A percentile compares a stretch with the other conserved stretches of the same genome.
Evolutionary conservation across 1,140 invertebrate genomes (phyloP).

Genomic region (Drosophila ohnishii): DNA sequence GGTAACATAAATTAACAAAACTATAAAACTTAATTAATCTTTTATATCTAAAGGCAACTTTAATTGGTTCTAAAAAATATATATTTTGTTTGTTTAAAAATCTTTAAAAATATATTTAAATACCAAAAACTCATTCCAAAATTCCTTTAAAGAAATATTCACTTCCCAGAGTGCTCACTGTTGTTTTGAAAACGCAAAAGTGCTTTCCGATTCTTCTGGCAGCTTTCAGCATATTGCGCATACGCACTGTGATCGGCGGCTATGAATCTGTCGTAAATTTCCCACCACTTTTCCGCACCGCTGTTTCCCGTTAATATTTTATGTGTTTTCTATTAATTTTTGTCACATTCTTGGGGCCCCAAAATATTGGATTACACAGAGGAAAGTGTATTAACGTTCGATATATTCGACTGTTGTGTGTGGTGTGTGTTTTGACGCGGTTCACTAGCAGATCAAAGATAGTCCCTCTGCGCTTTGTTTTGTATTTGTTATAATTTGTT

Average conservation of each 20-base stretch:
- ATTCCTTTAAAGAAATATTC: not conserved
- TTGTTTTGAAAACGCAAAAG: not conserved
- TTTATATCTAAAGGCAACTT: too few relatives aligned
- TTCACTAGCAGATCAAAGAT: constrained; percentile 64
- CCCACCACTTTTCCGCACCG: constrained; percentile 2
- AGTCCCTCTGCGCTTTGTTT: constrained; percentile 37
- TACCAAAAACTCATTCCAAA: not conserved
- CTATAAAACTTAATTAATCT: not conserved
- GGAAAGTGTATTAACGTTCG: constrained; percentile 47
- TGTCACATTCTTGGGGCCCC: constrained; percentile 50
- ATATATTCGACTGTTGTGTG: constrained; percentile 15
- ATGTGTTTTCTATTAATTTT: constrained; percentile 78
- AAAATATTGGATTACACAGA: constrained; percentile 68
- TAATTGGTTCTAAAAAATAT: too few relatives aligned
- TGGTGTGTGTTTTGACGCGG: constrained; percentile 69
- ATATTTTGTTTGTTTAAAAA: not conserved
- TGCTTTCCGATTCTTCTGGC: constrained; percentile 8
- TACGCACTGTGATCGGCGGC: constrained; percentile 59
- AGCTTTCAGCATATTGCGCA: constrained; percentile 48
- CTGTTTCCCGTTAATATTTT: constrained; percentile 61
- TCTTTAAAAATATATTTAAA: not conserved
- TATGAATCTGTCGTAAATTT: constrained; percentile 29
- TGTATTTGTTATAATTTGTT: constrained; percentile 67
- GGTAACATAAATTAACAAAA: too few relatives aligned
- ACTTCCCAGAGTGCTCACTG: not conserved